These are phyloP conservation scores for Rotaria sp. DNA, from an alignment of 2,888 invertebrate species.

Conservation along the genomic window DNA sequence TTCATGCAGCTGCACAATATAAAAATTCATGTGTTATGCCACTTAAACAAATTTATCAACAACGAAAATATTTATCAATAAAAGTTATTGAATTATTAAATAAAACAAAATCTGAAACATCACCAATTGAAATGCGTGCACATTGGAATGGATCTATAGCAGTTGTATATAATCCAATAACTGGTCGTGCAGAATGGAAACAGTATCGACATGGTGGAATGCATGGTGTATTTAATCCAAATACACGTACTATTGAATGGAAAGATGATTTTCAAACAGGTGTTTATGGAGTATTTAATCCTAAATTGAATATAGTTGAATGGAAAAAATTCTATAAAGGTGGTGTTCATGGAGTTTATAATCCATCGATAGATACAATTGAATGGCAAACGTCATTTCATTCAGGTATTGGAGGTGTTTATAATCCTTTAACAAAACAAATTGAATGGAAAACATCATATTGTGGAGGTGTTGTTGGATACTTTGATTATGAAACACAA, in stretches of 20 bases:
- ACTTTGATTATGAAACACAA: slow-evolving; percentile 10
- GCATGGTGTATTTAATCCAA: slow-evolving; percentile 19
- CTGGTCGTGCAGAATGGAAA: not conserved
- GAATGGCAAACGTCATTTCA: slow-evolving; percentile 8
- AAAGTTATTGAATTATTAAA: not conserved
- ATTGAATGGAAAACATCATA: not conserved
- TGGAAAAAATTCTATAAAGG: not conserved
- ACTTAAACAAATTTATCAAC: not conserved
- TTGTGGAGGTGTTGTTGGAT: not conserved
- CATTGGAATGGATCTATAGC: not conserved
- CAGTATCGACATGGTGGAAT: not conserved
- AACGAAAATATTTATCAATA: not conserved
- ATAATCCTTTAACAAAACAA: not conserved
- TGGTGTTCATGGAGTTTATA: not conserved
- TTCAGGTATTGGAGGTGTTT: not conserved
- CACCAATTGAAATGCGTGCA: not conserved
- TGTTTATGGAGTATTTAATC: slow-evolving; percentile 5
- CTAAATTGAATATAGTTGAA: slow-evolving; percentile 10
- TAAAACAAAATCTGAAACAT: not conserved
- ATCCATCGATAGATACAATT: not conserved
- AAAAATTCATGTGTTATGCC: not conserved
- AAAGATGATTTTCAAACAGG: not conserved
- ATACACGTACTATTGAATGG: not conserved
- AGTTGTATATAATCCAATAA: not conserved
- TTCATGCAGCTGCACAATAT: not conserved